Evolutionary conservation across 2,113 vertebrate genomes (phyloP).

Genomic region (Myotis brandtii): DNA sequence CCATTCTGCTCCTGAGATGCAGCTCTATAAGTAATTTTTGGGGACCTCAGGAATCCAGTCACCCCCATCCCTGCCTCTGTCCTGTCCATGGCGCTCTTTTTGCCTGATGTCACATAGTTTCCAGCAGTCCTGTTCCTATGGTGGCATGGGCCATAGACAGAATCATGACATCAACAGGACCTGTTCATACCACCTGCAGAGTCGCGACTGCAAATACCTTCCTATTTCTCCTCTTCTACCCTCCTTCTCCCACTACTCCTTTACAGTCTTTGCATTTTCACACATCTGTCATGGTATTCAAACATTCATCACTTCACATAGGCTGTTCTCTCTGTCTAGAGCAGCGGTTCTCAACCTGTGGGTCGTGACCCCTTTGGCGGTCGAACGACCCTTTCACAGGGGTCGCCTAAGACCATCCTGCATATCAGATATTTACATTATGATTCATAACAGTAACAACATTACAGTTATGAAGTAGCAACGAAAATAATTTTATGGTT

Average conservation of each 20-base stretch:
- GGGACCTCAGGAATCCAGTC: not conserved
- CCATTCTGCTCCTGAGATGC: not conserved
- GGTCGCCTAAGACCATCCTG: too few relatives aligned
- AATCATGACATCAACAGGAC: rapidly evolving
- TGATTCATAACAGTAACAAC: too few relatives aligned
- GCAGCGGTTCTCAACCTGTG: too few relatives aligned
- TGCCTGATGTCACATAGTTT: not conserved
- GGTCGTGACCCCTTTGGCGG: too few relatives aligned
- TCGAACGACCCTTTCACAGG: too few relatives aligned
- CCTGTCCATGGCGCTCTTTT: not conserved
- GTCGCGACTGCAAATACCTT: not conserved
- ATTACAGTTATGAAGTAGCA: too few relatives aligned
- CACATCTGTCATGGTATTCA: not conserved
- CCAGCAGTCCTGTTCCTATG: not conserved
- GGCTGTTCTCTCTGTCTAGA: not conserved
- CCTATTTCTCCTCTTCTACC: not conserved
- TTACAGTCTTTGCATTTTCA: not conserved
- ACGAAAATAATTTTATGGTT: too few relatives aligned
- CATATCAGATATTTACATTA: too few relatives aligned
- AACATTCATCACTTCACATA: not conserved
- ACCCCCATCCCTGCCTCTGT: not conserved
- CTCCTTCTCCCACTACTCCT: not conserved
- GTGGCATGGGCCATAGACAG: not conserved
- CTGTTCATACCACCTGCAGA: not conserved
- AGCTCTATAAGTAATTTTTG: not conserved